Evolutionary conservation across 2,797 vertebrate genomes (phyloP).

Genomic region (Cirrhinus molitorella): DNA sequence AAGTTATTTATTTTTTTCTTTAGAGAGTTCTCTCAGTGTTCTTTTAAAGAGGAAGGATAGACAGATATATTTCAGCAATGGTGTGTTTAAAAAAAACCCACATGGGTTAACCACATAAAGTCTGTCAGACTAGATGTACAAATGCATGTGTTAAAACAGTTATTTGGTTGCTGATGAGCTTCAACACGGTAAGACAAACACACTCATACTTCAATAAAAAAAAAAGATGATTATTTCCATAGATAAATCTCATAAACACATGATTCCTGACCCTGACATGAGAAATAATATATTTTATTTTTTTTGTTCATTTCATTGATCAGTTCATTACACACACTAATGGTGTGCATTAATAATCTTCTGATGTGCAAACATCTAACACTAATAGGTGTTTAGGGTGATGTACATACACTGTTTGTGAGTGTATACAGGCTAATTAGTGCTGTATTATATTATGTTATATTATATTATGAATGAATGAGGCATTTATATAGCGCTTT

Average conservation of each 20-base stretch:
- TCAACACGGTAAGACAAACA: constrained; percentile 1
- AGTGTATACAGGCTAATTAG: no score
- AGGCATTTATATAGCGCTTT: no score
- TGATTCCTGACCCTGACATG: neutral
- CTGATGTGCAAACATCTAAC: neutral
- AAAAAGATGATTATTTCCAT: neutral
- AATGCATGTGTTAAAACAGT: neutral
- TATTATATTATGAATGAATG: no score
- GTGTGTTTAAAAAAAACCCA: neutral
- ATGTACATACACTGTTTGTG: no score
- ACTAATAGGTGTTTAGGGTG: no score
- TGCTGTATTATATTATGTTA: no score
- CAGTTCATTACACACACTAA: constrained; percentile 7
- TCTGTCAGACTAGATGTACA: no score
- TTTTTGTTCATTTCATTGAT: neutral
- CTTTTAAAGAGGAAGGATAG: no score
- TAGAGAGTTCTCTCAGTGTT: no score
- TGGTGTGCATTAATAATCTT: neutral
- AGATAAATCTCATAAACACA: constrained; percentile 11
- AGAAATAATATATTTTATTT: no score
- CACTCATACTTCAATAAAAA: neutral
- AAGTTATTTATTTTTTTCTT: no score
- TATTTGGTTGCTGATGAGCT: neutral
- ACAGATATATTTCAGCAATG: no score
- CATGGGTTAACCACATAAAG: neutral